Percentiles rank a stretch among this genome's conserved stretches.
phyloP scores from a whole-genome alignment of 1,140 invertebrate species.

The Kradibia gibbosae region DNA sequence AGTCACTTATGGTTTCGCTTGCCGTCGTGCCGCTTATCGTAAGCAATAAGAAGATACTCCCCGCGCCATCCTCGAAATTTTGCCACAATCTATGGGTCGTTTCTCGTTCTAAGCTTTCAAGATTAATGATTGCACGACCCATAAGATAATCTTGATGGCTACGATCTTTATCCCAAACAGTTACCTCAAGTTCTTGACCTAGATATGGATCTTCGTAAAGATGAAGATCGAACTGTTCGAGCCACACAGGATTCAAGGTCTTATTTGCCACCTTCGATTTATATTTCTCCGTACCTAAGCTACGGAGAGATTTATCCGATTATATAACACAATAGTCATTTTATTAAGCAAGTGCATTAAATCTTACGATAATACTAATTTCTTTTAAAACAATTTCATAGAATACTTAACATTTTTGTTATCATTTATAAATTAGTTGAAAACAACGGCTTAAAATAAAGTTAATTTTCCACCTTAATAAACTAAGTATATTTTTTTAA shows the following conservation, averaged over 20 bases:
- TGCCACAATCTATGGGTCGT: conserved; percentile 92
- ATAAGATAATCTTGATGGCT: conserved; percentile 89
- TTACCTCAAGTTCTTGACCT: conserved; percentile 89
- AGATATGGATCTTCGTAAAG: conserved; percentile 90
- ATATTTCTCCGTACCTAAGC: conserved; percentile 97
- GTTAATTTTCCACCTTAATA: too few relatives aligned
- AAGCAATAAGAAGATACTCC: conserved; percentile 89
- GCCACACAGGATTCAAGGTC: conserved; percentile 89
- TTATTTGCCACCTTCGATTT: conserved; percentile 95
- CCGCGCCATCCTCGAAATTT: conserved; percentile 90
- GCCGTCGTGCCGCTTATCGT: conserved; percentile 96
- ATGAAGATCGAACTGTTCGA: conserved; percentile 98
- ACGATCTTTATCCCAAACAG: conserved; percentile 91
- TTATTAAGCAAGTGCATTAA: too few relatives aligned
- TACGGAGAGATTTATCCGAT: neutral
- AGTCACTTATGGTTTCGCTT: conserved; percentile 91
- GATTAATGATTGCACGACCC: conserved; percentile 89
- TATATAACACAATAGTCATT: too few relatives aligned
- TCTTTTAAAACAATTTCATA: too few relatives aligned
- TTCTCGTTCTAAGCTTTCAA: conserved; percentile 89
- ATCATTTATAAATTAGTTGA: too few relatives aligned
- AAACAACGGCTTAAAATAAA: too few relatives aligned
- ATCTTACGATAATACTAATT: too few relatives aligned
- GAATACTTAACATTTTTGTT: too few relatives aligned
- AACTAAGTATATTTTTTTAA: too few relatives aligned